Base-by-base conservation (phyloP, 1,140 invertebrate species). In the Telenomus remus region DNA sequence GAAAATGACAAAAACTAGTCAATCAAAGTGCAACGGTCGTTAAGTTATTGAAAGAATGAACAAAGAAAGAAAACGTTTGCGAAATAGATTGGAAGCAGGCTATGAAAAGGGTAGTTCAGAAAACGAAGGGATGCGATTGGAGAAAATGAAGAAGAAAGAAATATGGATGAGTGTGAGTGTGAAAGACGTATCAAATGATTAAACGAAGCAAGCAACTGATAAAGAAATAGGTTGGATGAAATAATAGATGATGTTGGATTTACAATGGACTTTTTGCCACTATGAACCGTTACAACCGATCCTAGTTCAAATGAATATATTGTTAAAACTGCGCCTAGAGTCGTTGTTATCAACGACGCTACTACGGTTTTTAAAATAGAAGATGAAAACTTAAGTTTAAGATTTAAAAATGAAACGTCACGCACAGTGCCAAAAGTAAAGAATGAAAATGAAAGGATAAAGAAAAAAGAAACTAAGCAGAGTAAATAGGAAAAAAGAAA, bases 11-110 rank as follows among this genome's bases (percentile, higher is more conserved):
- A 11, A 86, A 87, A 87, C 87, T 88, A 87, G 87, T 87, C 86
- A 88, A 88, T 87, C 81, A 87, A 87, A 88, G 86, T 88, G 87
- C 86, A 88, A 88, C 86, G 79, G 83, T 86, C 80, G 81, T 80
- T 72, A 76, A 27, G 37, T 39, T 11, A 39, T 39, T 9, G 9
- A n/a, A 10, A 35, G 10, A 10, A 5, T 5, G 10, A 35, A 10
- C 34, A 5, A 10, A 35, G 5, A 10, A 35, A 5, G 34, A 35
- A 4, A n/a, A 39, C 9, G 37, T 39, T 11, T 9, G 37, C 37
- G 37, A 39, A 39, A n/a, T 4, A 11, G 37, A 39, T n/a, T n/a
- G n/a, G n/a, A n/a, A n/a, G n/a, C n/a, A n/a, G n/a, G n/a, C n/a
- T n/a, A n/a, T 37, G 37, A 39, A 54, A 72, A 42, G 14, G 65